Base-by-base conservation (phyloP, 2,113 vertebrate species). In the Xyliphius kryptos region DNA sequence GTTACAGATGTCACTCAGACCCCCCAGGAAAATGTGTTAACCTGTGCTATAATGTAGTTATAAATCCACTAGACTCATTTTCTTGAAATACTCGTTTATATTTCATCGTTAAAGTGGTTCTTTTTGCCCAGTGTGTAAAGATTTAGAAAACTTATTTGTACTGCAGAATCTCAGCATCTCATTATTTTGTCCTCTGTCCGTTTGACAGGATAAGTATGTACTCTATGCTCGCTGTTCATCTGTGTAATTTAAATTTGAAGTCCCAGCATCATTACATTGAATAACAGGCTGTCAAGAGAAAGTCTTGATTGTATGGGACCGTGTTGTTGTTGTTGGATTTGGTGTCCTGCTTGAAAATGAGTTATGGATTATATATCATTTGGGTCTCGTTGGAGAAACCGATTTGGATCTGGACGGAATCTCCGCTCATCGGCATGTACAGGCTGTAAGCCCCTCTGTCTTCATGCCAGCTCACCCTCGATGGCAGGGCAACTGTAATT, bases 401-500 rank as follows among this genome's bases (percentile, higher is more conserved):
- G 6, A 14, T 46, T n/a, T 46, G 40, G n/a, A 46, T 46, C 43
- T n/a, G 14, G 17, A 21, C 49, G 5, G 49, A 51, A 53, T 12
- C 32, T 37, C 26, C 37, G 53, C n/a, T 58, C 41, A 58, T 15
- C 19, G n/a, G 19, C n/a, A 14, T 22, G 14, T n/a, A 9, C 22
- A 44, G 10, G 1, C 19, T 44, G 7, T 47, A 56, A 15, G 26
- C 44, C 13, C 12, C 43, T 14, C 26, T 14, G 14, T 44, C 11
- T 53, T 2, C 2, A 15, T 15, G 17, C 22, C 16, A 56, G 41
- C 62, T 38, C 5, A 2, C 13, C 32, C 22, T 40, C 16, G 13
- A 22, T 10, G 14, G 10, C n/a, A n/a, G 46, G n/a, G 50, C 56
- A 61, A 58, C 56, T 36, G 79, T 86, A 81, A 83, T 83, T 74